A percentile compares a stretch with the other conserved stretches of the same genome.
Evolutionary conservation across 2,888 invertebrate genomes (phyloP).

Genomic region (Tipula helvola): DNA sequence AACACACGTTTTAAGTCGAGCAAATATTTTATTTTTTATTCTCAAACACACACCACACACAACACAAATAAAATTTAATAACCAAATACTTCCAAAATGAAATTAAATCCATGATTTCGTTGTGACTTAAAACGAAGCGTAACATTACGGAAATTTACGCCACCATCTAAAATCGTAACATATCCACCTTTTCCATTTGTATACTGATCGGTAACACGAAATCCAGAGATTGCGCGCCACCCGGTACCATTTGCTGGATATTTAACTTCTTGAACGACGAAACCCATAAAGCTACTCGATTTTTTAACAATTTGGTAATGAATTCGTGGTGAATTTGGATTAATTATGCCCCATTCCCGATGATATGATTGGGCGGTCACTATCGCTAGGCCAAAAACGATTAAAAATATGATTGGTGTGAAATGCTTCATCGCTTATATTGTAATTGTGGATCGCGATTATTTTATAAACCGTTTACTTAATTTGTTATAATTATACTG

Average conservation of each 20-base stretch:
- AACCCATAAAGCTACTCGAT: background rate
- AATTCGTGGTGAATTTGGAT: background rate
- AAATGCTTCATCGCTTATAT: background rate
- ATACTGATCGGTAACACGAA: slow-evolving; percentile 33
- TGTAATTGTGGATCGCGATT: no score
- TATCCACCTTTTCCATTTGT: slow-evolving; percentile 36
- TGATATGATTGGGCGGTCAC: background rate
- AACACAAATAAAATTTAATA: background rate
- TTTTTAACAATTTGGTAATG: background rate
- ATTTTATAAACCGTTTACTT: background rate
- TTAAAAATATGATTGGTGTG: background rate
- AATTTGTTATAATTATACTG: background rate
- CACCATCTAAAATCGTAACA: slow-evolving; percentile 30
- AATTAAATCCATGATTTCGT: slow-evolving; percentile 35
- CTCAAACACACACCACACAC: no score
- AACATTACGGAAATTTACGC: slow-evolving; percentile 28
- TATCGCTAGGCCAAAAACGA: background rate
- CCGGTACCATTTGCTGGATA: background rate
- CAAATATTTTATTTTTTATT: no score
- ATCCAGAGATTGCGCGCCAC: slow-evolving; percentile 25
- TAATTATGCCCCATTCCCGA: background rate
- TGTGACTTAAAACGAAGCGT: slow-evolving; percentile 36
- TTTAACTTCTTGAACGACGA: background rate
- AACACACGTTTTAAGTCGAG: no score
- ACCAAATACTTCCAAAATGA: slow-evolving; percentile 34